Evolutionary conservation across 2,888 invertebrate genomes (phyloP), one percentile per base, ranked within the genome.

Genomic region (Hirtodrosophila duncani): DNA sequence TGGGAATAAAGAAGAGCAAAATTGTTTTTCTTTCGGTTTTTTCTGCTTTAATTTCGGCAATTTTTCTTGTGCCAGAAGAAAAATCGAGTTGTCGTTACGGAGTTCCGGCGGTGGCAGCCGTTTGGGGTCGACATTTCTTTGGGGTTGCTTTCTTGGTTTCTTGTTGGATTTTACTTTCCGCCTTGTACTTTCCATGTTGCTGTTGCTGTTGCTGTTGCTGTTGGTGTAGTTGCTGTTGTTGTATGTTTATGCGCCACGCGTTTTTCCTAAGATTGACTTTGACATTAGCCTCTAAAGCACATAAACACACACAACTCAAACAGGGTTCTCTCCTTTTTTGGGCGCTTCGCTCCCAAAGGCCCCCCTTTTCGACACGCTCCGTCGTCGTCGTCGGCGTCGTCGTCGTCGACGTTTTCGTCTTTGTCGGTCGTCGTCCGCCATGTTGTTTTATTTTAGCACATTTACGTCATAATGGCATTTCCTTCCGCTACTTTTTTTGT

Each of bases 221-320:
- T 55, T 43, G 44, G 75, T 64, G 63, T 75, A 53, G 57, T 62
- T 58, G 67, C 56, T 63, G 66, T 55, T 61, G 52, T 56, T 77
- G 77, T 81, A 63, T 75, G 75, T 81, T 77, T 75, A 71, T 75
- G 77, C 77, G 72, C 63, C 61, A 65, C 80, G 69, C 71, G 80
- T 79, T 77, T 81, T 81, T 79, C 80, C 81, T 80, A 79, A 81
- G 82, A 75, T 75, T 75, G 75, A 79, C 75, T 80, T 82, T 79
- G 82, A 72, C 82, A 79, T 82, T 79, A 80, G 82, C 81, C 78
- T 62, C 77, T 60, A 67, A 69, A 55, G 53, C 64, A 53, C 53
- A 51, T 50, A 53, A 21, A 51, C 34, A 62, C 23, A 33, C 33
- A 48, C 55, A 55, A 16, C 5, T 20, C 43, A 18, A 6, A 17